Evolutionary conservation across 2,888 invertebrate genomes (phyloP).

Genomic region (Eupithecia insigniata): DNA sequence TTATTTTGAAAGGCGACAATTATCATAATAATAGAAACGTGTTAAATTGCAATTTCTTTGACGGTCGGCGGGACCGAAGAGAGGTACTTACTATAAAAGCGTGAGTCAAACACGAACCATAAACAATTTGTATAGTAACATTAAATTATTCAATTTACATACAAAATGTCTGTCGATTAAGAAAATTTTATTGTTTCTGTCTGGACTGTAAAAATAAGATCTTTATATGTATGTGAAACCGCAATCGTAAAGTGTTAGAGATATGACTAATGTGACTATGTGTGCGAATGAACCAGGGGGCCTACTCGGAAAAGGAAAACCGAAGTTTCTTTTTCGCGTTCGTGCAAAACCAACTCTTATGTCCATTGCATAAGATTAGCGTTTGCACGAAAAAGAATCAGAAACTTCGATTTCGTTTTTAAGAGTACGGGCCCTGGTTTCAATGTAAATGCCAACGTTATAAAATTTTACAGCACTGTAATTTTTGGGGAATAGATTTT

Average conservation of each 20-base stretch:
- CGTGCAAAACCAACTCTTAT: too few relatives aligned
- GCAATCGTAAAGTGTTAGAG: slow-evolving; percentile 14
- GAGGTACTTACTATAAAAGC: neutral
- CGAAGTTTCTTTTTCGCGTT: too few relatives aligned
- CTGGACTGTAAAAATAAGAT: slow-evolving; percentile 27
- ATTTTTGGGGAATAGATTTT: too few relatives aligned
- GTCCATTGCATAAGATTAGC: too few relatives aligned
- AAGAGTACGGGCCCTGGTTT: too few relatives aligned
- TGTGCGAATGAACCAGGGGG: neutral
- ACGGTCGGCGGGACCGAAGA: neutral
- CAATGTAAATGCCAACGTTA: too few relatives aligned
- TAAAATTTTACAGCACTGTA: too few relatives aligned
- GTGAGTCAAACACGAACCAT: neutral
- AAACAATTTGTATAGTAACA: slow-evolving; percentile 3
- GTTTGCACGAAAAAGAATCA: too few relatives aligned
- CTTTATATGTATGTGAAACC: slow-evolving; percentile 18
- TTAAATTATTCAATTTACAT: slow-evolving; percentile 25
- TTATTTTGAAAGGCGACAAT: too few relatives aligned
- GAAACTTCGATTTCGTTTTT: too few relatives aligned
- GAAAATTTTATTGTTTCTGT: slow-evolving; percentile 29
- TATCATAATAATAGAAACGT: too few relatives aligned
- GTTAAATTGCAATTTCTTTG: neutral
- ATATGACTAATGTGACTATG: neutral
- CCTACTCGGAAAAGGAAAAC: too few relatives aligned
- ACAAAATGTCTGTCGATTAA: slow-evolving; percentile 15